Evolutionary conservation across 2,797 vertebrate genomes (phyloP).

Genomic region (Argya squamiceps): DNA sequence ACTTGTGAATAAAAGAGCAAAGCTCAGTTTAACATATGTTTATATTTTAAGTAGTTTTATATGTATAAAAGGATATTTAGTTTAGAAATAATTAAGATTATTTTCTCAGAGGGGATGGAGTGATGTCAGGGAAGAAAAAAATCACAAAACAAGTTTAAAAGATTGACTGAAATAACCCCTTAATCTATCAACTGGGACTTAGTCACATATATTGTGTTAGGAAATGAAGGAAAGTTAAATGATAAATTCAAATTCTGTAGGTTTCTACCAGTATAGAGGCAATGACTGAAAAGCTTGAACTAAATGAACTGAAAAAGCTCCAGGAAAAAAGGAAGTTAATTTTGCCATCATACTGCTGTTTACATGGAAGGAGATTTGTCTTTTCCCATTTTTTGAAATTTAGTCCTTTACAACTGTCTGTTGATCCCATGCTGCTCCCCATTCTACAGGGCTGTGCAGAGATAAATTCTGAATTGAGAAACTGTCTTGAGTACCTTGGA

Average conservation of each 20-base stretch:
- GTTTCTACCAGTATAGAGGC: not conserved
- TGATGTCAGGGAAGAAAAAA: not conserved
- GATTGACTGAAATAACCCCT: not conserved
- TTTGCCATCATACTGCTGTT: not conserved
- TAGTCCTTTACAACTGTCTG: not conserved
- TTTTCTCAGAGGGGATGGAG: not conserved
- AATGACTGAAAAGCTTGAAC: not conserved
- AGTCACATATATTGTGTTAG: not conserved
- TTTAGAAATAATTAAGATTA: not conserved
- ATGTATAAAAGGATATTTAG: not conserved
- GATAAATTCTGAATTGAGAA: not conserved
- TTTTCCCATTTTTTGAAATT: not conserved
- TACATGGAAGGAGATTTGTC: not conserved
- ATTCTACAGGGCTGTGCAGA: not conserved
- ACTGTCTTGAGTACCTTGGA: not conserved
- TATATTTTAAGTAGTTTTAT: not conserved
- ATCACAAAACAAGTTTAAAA: not conserved
- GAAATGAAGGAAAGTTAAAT: not conserved
- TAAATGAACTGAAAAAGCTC: not conserved
- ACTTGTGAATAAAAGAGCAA: constrained; percentile 3
- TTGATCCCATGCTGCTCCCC: not conserved
- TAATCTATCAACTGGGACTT: not conserved
- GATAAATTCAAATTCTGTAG: not conserved
- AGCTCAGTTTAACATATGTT: constrained; percentile 21
- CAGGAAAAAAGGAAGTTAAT: not conserved